phyloP scores from a whole-genome alignment of 2,888 invertebrate species.

The Molanna angustata region DNA sequence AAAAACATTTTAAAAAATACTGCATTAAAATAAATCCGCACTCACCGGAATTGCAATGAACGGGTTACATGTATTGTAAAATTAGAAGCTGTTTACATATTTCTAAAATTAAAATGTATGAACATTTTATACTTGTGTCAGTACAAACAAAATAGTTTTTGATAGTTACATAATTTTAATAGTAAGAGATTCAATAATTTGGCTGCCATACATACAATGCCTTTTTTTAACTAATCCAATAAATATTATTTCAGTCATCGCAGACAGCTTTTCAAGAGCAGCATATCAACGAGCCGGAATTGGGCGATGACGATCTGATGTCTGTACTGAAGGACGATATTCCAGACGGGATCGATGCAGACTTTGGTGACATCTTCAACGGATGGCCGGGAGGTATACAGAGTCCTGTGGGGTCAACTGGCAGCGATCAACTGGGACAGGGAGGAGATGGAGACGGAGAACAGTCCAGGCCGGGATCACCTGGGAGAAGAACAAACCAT shows the following conservation, averaged over 20 bases:
- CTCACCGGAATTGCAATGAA: too few relatives aligned
- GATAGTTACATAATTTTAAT: too few relatives aligned
- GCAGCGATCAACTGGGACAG: conserved; percentile 38
- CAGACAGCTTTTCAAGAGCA: conserved; percentile 70
- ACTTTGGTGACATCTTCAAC: conserved; percentile 76
- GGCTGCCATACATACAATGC: too few relatives aligned
- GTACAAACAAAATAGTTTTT: too few relatives aligned
- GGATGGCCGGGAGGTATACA: conserved; percentile 55
- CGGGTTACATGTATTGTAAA: too few relatives aligned
- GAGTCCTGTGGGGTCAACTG: conserved; percentile 61
- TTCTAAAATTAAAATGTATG: too few relatives aligned
- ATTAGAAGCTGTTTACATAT: too few relatives aligned
- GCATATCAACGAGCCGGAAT: conserved; percentile 63
- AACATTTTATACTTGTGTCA: too few relatives aligned
- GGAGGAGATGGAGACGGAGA: conserved; percentile 22
- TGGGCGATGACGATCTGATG: conserved; percentile 66
- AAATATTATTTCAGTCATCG: conserved; percentile 55
- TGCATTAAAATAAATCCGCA: too few relatives aligned
- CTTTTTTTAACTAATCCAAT: too few relatives aligned
- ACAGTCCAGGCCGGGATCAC: conserved; percentile 26
- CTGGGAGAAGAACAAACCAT: conserved; percentile 22
- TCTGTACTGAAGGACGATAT: conserved; percentile 60
- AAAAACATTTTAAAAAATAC: too few relatives aligned
- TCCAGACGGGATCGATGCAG: conserved; percentile 68
- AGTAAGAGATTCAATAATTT: too few relatives aligned